These are phyloP conservation scores for Mythimna ferrago DNA, from an alignment of 2,888 invertebrate species.

Conservation along the genomic window DNA sequence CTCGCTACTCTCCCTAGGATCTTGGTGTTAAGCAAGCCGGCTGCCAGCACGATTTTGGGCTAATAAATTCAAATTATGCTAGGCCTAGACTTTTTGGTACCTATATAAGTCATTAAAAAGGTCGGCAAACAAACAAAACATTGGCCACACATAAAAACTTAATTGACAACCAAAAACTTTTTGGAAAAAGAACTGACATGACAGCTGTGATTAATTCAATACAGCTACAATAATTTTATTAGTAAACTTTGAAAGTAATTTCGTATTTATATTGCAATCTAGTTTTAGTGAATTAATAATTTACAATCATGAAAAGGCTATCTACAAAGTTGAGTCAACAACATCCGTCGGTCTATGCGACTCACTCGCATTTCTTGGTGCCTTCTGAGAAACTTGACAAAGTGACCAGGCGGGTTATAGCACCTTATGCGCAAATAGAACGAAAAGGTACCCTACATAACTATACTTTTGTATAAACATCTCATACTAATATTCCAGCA, in stretches of 20 bases:
- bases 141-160: neutral
- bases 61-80: too few relatives aligned
- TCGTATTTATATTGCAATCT: conserved; percentile 20
- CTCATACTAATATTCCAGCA: neutral
- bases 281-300: conserved; percentile 22
- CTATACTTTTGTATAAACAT: neutral
- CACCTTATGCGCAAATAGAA: conserved; percentile 90
- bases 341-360: neutral
- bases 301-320: conserved; percentile 72
- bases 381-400: conserved; percentile 87
- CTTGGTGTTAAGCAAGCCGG: too few relatives aligned
- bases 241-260: conserved; percentile 16
- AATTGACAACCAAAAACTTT: neutral
- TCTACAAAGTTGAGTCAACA: conserved; percentile 56
- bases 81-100: too few relatives aligned
- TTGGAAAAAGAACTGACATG: conserved; percentile 52
- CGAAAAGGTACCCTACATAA: conserved; percentile 72
- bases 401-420: conserved; percentile 90
- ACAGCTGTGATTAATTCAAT: conserved; percentile 27
- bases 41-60: too few relatives aligned
- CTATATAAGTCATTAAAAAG: neutral
- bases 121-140: neutral
- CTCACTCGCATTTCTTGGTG: conserved; percentile 84
- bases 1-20: too few relatives aligned
- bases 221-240: conserved; percentile 29